Evolutionary conservation across 2,888 invertebrate genomes (phyloP).

Genomic region (Drepana falcataria): DNA sequence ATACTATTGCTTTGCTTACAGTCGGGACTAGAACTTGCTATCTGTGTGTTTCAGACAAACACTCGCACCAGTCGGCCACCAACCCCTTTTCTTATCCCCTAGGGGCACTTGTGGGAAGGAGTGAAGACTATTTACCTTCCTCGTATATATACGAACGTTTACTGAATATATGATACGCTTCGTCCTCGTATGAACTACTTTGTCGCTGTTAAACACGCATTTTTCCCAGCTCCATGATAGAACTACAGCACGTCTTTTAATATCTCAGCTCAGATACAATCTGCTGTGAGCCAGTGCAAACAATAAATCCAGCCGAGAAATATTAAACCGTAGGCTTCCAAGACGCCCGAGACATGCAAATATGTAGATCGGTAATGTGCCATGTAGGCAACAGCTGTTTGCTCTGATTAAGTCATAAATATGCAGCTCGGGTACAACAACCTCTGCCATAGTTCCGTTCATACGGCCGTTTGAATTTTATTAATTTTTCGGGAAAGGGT

Average conservation of each 20-base stretch:
- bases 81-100: no score
- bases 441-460: conserved; percentile 28
- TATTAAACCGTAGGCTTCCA: conserved; percentile 39
- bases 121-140: no score
- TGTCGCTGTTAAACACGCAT: no score
- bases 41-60: no score
- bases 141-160: no score
- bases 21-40: no score
- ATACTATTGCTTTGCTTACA: no score
- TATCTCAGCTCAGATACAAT: background rate
- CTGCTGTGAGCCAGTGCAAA: conserved; percentile 6
- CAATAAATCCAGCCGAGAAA: conserved; percentile 31
- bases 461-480: conserved; percentile 31
- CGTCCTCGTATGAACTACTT: no score
- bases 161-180: no score
- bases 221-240: background rate
- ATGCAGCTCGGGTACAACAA: conserved; percentile 40
- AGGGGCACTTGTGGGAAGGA: no score
- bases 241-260: background rate
- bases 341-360: conserved; percentile 36
- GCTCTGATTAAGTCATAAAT: conserved; percentile 52
- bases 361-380: conserved; percentile 34
- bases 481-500: conserved; percentile 22
- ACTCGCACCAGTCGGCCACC: no score
- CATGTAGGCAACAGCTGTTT: conserved; percentile 41